These are phyloP conservation scores for Eupithecia insigniata DNA, from an alignment of 2,888 invertebrate species.

Conservation along the genomic window DNA sequence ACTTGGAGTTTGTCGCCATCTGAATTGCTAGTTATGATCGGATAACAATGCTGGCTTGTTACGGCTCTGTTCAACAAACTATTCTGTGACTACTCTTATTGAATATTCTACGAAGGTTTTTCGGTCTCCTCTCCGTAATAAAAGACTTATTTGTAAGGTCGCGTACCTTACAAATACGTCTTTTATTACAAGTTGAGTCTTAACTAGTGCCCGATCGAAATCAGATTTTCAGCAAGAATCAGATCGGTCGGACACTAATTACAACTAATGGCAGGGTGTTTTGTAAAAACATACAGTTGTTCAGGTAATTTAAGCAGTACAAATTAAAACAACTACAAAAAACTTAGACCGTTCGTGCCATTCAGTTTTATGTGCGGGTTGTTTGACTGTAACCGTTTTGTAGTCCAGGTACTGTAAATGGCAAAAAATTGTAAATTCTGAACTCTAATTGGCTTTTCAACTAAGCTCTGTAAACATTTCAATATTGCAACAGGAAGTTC, in stretches of 20 bases:
- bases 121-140: background rate
- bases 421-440: conserved; percentile 16
- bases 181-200: background rate
- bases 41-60: conserved; percentile 22
- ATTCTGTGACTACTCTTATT: conserved; percentile 3
- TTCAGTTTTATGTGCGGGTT: conserved; percentile 24
- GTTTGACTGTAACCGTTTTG: conserved; percentile 18
- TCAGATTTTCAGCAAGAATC: background rate
- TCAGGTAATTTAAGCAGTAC: background rate
- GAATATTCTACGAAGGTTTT: background rate
- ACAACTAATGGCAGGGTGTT: background rate
- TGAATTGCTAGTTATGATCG: conserved; percentile 16
- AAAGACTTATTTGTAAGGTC: too few species aligned
- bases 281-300: background rate
- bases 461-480: background rate
- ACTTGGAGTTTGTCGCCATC: conserved; percentile 6
- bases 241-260: background rate
- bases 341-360: background rate
- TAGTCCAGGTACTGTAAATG: background rate
- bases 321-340: conserved; percentile 3
- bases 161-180: background rate
- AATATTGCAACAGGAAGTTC: background rate
- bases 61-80: conserved; percentile 10
- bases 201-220: background rate
- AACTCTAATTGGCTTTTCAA: conserved; percentile 18